Base-by-base conservation (phyloP, 2,888 invertebrate genomes). In the Mylabris sibirica region DNA sequence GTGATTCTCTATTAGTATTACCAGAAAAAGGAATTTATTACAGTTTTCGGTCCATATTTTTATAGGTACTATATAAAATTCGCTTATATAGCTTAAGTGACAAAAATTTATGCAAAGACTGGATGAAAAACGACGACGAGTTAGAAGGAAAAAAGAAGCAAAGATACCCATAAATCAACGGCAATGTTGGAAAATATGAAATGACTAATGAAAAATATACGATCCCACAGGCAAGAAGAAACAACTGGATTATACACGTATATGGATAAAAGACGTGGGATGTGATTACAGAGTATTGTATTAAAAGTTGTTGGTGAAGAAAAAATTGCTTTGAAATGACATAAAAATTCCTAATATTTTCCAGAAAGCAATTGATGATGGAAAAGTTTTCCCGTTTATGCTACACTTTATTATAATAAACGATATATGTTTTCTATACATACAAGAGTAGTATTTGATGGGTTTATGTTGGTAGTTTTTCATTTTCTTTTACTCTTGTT, bases 151-250 rank as follows among this genome's bases (percentile, higher is more conserved):
- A 66, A 68, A 72, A 72, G 59, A 74, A 69, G 71, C 74, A 71
- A 71, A 74, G 74, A 76, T 72, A 74, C 71, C 72, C 75, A 76
- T 79, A 78, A 78, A 78, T 79, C 78, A 79, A 69, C 68, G 57
- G 30, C 26, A 72, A 66, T 72, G 74, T 72, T 72, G 69, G 72
- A 69, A 69, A 71, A 77, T 62, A 65, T 53, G 41, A 71, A 67
- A 71, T 67, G 70, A 76, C 73, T 78, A 77, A 79, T 79, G 79
- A 79, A 78, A 79, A 78, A 78, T 77, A 76, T 76, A 75, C 73
- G 77, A 53, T 68, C 74, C 38, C 62, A 44, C 9, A 11, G 59
- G 64, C 17, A 64, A 63, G 38, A 61, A 6, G 38, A 26, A 63
- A 63, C 63, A 64, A 38, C 30, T 38, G 20, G 60, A 38, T 34